Evolutionary conservation across 2,113 vertebrate species (phyloP), one percentile per base, ranked within the genome.

Genomic region (Varanus salvator): DNA sequence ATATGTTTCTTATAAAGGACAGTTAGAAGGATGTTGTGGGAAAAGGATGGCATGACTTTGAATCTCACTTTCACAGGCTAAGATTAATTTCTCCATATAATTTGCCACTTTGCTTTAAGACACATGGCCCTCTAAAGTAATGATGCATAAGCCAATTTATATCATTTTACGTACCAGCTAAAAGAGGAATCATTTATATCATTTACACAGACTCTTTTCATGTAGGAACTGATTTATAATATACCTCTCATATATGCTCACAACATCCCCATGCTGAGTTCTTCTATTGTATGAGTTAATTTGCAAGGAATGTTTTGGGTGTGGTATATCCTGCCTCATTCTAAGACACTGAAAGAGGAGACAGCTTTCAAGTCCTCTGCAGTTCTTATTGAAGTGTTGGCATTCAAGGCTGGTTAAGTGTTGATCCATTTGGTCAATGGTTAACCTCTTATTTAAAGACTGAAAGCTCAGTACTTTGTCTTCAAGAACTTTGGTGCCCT

Each of bases 161-260:
- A 90, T 90, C 88, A 44, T 85, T 85, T 90, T 90, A 90, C 88
- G 85, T 90, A 80, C 80, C 69, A 83, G n/a, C 52, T 88, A 85
- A 80, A 78, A 60, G 50, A 85, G 17, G 74, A 85, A 64, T n/a
- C 34, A 76, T 68, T 78, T 85, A 80, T 78, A 80, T 71, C 66
- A 85, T 85, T 85, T 85, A n/a, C 75, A 90, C 76, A 72, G 48
- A 12, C 34, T 48, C 34, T 54, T 54, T 90, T 71, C 80, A 85
- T 23, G n/a, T 71, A 80, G 80, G 75, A 80, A 69, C 64, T 85
- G 75, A 31, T 90, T 80, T 80, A 80, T 38, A 85, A 85, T 44
- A 85, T 78, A 64, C 50, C 25, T 90, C 75, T 85, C 34, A 15
- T 44, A 85, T 90, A 57, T 44, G 83, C 74, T 34, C 83, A 90